Base-by-base conservation (phyloP, 2,888 invertebrate species). In the Ypsolopha sequella region DNA sequence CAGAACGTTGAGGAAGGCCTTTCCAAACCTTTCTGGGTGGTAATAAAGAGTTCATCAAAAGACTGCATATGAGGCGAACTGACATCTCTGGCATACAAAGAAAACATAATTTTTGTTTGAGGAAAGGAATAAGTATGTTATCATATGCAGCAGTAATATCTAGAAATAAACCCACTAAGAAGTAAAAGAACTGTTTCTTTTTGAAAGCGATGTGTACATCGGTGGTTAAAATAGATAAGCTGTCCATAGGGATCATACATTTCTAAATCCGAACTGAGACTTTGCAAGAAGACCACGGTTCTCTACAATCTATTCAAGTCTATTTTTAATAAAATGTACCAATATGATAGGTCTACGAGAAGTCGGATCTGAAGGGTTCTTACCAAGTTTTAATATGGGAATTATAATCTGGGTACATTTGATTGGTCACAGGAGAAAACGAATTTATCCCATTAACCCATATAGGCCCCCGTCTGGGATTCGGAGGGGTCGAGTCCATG, bases 1-100 rank as follows among this genome's bases (percentile, higher is more conserved):
- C n/a, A n/a, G n/a, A n/a, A 6, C 58, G 58, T 36, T 58, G 56
- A 7, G 56, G 60, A 6, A 57, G 50, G 7, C 58, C 60, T 33
- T 56, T 55, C 54, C 54, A 59, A 6, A 57, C 35, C 7, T 13
- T 1, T 47, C 55, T 53, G 8, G 49, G 36, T 3, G 55, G 53
- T 10, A 13, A 4, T n/a, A 43, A 4, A 14, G 43, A 43, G 7
- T 34, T n/a, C 43, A 43, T 43, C 11, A 43, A 13, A 7, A 43
- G 11, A 13, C 11, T 43, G 9, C 6, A 43, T 8, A 43, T 14
- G 7, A 43, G 6, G 14, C 43, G 14, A 6, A 14, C 14, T n/a
- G 3, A 39, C 1, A 38, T 14, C 39, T 33, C 53, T 11, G 56
- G 56, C 14, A 59, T 52, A 43, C 53, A 55, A 51, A 48, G 44